These are phyloP conservation scores for Lithobates sylvaticus DNA, from an alignment of 2,797 vertebrate species.

Conservation along the genomic window DNA sequence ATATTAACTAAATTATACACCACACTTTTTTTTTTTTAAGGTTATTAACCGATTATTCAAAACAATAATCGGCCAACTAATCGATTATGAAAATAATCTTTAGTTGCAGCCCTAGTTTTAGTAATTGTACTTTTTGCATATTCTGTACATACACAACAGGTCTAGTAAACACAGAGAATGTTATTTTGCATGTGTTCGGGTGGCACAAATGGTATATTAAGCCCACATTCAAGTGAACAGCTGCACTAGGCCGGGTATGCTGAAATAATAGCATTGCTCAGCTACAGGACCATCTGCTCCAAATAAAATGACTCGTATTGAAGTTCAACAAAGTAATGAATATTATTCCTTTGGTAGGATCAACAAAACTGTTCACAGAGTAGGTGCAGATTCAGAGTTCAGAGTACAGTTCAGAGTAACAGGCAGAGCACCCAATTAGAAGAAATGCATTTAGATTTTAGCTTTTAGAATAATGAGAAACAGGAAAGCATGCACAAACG, in stretches of 20 bases:
- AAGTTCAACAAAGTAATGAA: slow-evolving; percentile 76
- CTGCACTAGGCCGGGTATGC: slow-evolving; percentile 72
- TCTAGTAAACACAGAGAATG: neutral
- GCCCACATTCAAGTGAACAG: slow-evolving; percentile 80
- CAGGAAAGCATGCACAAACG: neutral
- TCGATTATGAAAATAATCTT: too few relatives aligned
- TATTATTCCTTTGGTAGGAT: slow-evolving; percentile 72
- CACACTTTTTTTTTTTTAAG: too few relatives aligned
- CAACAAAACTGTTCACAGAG: slow-evolving; percentile 73
- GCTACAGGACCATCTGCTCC: slow-evolving; percentile 77
- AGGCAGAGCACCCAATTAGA: neutral
- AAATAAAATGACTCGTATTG: slow-evolving; percentile 74
- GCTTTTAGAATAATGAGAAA: neutral
- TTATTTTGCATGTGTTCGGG: slow-evolving; percentile 73
- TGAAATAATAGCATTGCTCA: slow-evolving; percentile 74
- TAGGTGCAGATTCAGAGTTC: neutral
- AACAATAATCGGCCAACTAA: too few relatives aligned
- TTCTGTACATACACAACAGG: neutral
- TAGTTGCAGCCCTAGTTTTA: too few relatives aligned
- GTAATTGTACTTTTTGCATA: neutral
- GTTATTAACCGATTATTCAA: too few relatives aligned
- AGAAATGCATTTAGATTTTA: neutral
- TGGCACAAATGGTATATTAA: slow-evolving; percentile 75
- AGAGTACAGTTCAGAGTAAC: neutral
- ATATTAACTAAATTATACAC: too few relatives aligned